Evolutionary conservation across 1,140 invertebrate genomes (phyloP), one percentile per base, ranked within the genome.

Genomic region (Tetranychus urticae): DNA sequence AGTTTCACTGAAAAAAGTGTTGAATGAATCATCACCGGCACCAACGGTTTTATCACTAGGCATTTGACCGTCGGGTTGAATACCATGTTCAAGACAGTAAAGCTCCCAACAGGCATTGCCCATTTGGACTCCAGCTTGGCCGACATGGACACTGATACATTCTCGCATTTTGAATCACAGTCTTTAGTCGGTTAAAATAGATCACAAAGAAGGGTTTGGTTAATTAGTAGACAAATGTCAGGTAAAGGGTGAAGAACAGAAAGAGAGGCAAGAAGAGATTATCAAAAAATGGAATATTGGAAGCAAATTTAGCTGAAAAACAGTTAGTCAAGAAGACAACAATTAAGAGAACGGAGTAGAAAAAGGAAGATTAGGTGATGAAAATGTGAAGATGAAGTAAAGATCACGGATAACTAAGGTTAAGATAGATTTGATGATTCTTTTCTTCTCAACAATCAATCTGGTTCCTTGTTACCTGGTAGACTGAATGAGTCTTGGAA

Each of bases 1-100:
- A 48, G 86, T 91, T 73, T 92, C 87, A 66, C 82, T 85, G 77
- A 89, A 89, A 73, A 89, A 89, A 6, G 86, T 88, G 70, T 86
- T 86, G 73, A 88, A 88, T 34, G 83, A 86, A 71, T 87, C 84
- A 69, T 86, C 83, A 47, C 81, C 81, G 12, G 79, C 79, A n/a
- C 73, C 70, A 60, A 73, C 61, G 14, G 67, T 66, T 55, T 70
- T 70, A 55, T 70, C 69, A 7, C 62, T 63, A 2, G 69, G 69
- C 69, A 70, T 70, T 52, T 70, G 68, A 10, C 70, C 70, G 34
- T 70, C 68, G 6, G 68, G 68, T 50, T 61, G 48, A 61, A 65
- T 66, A 33, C 54, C 56, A 75, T 88, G 86, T 71, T 89, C 87
- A 66, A 89, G 72, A 70, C 87, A 89, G 75, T 88, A 89, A 60